Conservation (phyloP, 2,888 invertebrate species). For the Galeopsomyia nigrocyanea region DNA sequence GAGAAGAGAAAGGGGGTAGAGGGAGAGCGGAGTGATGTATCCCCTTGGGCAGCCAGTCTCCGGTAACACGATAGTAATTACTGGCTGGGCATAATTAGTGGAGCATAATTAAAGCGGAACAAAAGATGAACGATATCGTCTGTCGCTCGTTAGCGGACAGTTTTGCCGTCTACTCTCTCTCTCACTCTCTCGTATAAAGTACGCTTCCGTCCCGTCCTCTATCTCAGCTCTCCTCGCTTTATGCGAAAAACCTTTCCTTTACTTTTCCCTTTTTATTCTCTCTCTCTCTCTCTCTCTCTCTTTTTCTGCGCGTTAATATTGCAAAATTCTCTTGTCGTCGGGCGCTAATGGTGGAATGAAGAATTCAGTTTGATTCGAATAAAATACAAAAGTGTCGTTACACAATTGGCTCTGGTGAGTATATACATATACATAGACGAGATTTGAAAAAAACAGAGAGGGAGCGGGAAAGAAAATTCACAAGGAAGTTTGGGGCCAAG, state of each 20-base stretch:
- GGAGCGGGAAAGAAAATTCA: neutral
- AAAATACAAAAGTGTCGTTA: too few species aligned
- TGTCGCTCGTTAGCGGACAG: conserved; percentile 65
- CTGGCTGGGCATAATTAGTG: conserved; percentile 64
- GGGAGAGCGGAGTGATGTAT: conserved; percentile 53
- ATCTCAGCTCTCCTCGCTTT: neutral
- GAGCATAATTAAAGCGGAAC: conserved; percentile 63
- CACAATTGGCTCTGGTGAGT: too few species aligned
- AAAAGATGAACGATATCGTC: conserved; percentile 65
- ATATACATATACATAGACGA: too few species aligned
- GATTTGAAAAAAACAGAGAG: neutral
- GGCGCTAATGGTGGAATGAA: neutral
- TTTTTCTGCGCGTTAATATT: neutral
- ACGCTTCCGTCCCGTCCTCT: conserved; percentile 3
- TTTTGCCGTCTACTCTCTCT: conserved; percentile 50
- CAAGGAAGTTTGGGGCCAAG: conserved; percentile 1
- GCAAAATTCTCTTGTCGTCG: neutral
- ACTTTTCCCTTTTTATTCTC: neutral
- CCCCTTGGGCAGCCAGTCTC: conserved; percentile 59
- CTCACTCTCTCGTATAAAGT: neutral
- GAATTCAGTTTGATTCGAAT: too few species aligned
- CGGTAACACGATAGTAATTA: conserved; percentile 64
- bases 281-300: neutral
- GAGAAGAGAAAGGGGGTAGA: too few species aligned
- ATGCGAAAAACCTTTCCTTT: conserved; percentile 3